These are phyloP conservation scores for Phytoseiulus persimilis DNA, from an alignment of 2,888 invertebrate genomes.

Conservation along the genomic window DNA sequence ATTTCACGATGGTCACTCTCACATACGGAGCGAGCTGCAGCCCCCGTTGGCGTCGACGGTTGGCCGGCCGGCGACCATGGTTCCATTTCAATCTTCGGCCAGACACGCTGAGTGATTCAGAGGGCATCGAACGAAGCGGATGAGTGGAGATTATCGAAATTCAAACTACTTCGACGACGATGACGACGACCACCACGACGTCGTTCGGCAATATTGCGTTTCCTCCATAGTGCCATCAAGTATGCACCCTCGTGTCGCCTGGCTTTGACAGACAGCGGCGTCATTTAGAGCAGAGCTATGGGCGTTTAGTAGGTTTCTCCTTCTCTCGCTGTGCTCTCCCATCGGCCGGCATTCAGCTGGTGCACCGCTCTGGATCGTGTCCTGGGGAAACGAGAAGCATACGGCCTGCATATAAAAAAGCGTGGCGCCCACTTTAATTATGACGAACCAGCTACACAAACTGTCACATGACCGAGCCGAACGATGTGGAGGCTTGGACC, in stretches of 20 bases:
- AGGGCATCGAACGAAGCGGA: not conserved
- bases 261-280: not conserved
- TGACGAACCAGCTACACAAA: not conserved
- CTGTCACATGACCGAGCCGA: not conserved
- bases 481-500: not conserved
- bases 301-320: not conserved
- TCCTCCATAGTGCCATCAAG: not conserved
- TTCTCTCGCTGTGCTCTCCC: not conserved
- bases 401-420: not conserved
- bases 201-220: not conserved
- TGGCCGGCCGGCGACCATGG: not conserved
- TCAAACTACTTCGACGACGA: too few species aligned
- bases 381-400: not conserved
- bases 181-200: not conserved
- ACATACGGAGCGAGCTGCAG: not conserved
- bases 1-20: not conserved
- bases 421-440: not conserved
- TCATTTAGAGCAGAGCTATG: not conserved
- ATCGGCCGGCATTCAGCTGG: not conserved
- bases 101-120: not conserved
- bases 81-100: not conserved
- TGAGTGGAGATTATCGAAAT: not conserved
- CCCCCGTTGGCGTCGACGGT: not conserved
- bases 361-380: not conserved
- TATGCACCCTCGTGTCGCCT: not conserved